Percentiles rank a stretch among this genome's conserved stretches.
Evolutionary conservation across 2,888 invertebrate genomes (phyloP).

Genomic region (Andricus curvator): DNA sequence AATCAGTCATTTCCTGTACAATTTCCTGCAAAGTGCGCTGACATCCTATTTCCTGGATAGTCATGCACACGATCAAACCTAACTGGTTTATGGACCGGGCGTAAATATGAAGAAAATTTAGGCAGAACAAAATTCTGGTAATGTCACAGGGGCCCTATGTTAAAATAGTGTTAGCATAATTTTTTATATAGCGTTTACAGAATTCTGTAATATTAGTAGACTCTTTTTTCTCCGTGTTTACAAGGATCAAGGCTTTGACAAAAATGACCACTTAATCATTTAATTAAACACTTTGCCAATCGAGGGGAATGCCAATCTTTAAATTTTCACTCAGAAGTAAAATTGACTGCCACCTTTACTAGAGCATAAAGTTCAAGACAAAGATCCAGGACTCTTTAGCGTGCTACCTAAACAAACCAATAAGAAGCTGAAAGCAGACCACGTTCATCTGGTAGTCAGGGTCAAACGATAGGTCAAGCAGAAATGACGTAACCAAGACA

Average conservation of each 20-base stretch:
- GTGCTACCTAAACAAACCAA: neutral
- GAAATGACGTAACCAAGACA: constrained; percentile 28
- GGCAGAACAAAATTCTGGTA: neutral
- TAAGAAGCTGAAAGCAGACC: neutral
- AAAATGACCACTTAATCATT: neutral
- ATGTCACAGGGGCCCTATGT: too few species aligned
- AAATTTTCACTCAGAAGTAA: too few species aligned
- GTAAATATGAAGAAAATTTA: neutral
- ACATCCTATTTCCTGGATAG: constrained; percentile 23
- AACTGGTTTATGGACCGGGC: neutral
- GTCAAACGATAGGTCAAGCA: constrained; percentile 23
- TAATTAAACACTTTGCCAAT: neutral
- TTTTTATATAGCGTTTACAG: too few species aligned
- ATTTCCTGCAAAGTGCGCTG: neutral
- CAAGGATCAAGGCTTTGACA: too few species aligned
- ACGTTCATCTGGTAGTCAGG: constrained; percentile 8
- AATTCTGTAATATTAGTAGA: too few species aligned
- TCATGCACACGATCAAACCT: neutral
- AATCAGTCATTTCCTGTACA: constrained; percentile 1
- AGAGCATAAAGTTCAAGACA: too few species aligned
- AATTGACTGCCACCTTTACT: too few species aligned
- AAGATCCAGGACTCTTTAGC: too few species aligned
- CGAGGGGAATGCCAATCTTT: neutral
- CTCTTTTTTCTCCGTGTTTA: too few species aligned
- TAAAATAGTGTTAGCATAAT: too few species aligned